These are phyloP conservation scores for Cancer borealis DNA, from an alignment of 2,888 invertebrate genomes.

Conservation along the genomic window DNA sequence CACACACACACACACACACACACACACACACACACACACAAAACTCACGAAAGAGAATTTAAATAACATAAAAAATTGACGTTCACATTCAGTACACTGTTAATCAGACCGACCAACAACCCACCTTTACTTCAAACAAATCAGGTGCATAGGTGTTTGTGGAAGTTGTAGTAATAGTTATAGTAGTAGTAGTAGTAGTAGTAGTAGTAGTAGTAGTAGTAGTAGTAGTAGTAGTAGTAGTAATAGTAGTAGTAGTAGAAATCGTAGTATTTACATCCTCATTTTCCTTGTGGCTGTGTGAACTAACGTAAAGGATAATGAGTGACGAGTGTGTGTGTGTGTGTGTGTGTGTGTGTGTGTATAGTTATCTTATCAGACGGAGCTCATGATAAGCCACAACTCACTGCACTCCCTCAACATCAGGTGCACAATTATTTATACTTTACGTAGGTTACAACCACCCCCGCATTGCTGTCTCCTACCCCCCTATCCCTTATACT, in stretches of 20 bases:
- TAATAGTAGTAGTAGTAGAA: neutral
- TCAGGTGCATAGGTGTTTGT: neutral
- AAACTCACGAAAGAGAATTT: neutral
- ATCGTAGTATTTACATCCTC: neutral
- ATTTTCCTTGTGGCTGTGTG: neutral
- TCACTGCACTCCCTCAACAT: neutral
- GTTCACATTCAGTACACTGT: neutral
- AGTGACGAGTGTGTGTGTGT: neutral
- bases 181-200: neutral
- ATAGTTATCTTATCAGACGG: neutral
- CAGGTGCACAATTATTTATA: neutral
- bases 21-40: neutral
- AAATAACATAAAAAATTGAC: neutral
- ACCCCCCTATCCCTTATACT: neutral
- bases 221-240: neutral
- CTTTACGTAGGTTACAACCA: neutral
- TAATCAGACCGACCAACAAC: constrained; percentile 20
- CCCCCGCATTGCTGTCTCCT: neutral
- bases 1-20: neutral
- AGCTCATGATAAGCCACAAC: neutral
- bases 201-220: neutral
- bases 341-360: constrained; percentile 8
- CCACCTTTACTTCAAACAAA: neutral
- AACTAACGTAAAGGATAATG: neutral
- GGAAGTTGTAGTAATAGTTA: neutral